These are phyloP conservation scores for Chionis minor DNA, from an alignment of 2,113 vertebrate genomes.

Conservation along the genomic window DNA sequence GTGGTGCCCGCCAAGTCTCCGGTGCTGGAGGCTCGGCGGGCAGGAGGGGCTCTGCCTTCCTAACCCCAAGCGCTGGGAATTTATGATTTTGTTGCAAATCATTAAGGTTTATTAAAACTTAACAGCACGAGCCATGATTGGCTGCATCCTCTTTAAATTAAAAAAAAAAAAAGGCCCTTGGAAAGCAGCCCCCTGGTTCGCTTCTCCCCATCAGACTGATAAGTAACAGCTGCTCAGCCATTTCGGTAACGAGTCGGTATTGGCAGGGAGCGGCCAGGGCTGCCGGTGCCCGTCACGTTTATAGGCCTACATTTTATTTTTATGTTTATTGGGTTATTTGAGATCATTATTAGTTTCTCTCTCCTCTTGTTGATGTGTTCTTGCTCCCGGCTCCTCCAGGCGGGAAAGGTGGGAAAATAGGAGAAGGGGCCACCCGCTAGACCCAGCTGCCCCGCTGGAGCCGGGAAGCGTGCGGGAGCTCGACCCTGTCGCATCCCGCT, in stretches of 20 bases:
- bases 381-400: constrained; percentile 27
- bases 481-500: rapidly evolving
- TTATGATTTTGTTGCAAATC: constrained; percentile 34
- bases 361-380: constrained; percentile 57
- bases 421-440: neutral
- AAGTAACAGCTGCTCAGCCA: constrained; percentile 65
- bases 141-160: constrained; percentile 50
- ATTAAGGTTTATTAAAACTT: constrained; percentile 56
- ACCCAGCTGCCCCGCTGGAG: rapidly evolving
- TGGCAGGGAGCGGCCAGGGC: constrained; percentile 55
- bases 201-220: constrained; percentile 60
- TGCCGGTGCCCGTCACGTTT: constrained; percentile 57
- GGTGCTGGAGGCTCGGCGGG: neutral
- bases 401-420: neutral
- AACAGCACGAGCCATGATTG: constrained; percentile 11
- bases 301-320: constrained; percentile 65
- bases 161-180: neutral
- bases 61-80: neutral
- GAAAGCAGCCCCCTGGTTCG: constrained; percentile 41
- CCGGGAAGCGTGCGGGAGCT: rapidly evolving
- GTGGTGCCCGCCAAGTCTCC: neutral
- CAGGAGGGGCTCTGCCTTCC: neutral
- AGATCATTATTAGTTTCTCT: constrained; percentile 65
- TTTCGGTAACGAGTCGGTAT: constrained; percentile 51
- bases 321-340: constrained; percentile 70